These are phyloP conservation scores for Nephrotoma guestfalica DNA, from an alignment of 2,888 invertebrate species.

Conservation along the genomic window DNA sequence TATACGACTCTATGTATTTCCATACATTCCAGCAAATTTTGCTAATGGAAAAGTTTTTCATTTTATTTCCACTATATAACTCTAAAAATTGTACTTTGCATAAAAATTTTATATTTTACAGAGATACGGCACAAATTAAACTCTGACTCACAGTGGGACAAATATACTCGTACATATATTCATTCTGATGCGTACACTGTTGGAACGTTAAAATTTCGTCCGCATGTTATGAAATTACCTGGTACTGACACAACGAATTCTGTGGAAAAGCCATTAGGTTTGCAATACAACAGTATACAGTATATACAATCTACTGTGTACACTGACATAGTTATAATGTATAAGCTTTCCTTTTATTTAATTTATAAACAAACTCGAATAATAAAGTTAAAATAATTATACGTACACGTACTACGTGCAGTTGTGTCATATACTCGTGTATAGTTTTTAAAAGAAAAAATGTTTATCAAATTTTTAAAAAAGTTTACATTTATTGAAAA, in stretches of 20 bases:
- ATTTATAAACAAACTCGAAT: not conserved
- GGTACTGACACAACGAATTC: not conserved
- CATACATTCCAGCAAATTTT: no score
- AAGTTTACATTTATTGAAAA: not conserved
- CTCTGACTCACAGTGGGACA: no score
- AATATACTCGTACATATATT: no score
- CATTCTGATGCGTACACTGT: no score
- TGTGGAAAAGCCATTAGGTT: not conserved
- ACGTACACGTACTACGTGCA: not conserved
- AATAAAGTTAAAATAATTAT: not conserved
- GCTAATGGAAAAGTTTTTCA: not conserved
- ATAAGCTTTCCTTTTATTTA: not conserved
- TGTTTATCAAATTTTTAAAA: not conserved
- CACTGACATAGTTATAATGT: not conserved
- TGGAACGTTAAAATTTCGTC: no score
- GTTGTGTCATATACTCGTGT: not conserved
- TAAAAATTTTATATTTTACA: not conserved
- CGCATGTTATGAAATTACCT: not conserved
- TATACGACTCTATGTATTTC: no score
- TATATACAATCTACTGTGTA: not conserved
- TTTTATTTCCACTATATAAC: not conserved
- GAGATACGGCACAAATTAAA: not conserved
- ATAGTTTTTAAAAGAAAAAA: not conserved
- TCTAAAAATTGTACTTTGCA: not conserved
- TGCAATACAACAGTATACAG: not conserved